phyloP scores from a whole-genome alignment of 1,140 invertebrate genomes.

The Adoxophyes honmai region DNA sequence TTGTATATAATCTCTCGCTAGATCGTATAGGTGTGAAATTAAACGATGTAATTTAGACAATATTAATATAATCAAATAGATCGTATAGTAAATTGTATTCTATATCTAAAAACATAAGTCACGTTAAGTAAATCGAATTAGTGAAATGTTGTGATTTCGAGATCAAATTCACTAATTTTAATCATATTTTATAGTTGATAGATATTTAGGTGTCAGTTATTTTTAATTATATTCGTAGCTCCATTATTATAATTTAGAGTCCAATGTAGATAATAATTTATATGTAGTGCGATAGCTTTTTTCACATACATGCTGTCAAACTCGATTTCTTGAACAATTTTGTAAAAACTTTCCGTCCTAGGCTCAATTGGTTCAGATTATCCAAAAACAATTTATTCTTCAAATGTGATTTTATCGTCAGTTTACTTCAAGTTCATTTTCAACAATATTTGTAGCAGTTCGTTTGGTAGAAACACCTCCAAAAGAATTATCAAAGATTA shows the following conservation, averaged over 20 bases:
- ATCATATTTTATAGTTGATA: background rate
- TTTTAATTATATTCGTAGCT: constrained; percentile 12
- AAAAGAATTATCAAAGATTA: too few species aligned
- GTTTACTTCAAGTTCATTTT: too few species aligned
- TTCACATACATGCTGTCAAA: background rate
- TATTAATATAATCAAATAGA: constrained; percentile 47
- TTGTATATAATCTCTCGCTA: constrained; percentile 51
- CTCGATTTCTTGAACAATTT: background rate
- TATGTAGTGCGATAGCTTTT: constrained; percentile 10
- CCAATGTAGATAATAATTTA: constrained; percentile 1
- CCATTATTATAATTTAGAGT: background rate
- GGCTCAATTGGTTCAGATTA: background rate
- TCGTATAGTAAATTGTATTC: constrained; percentile 17
- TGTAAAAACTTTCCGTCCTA: constrained; percentile 2
- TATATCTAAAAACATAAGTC: background rate
- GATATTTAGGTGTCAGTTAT: constrained; percentile 3
- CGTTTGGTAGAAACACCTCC: too few species aligned
- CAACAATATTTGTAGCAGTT: too few species aligned
- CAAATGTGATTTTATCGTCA: too few species aligned
- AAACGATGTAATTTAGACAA: constrained; percentile 59
- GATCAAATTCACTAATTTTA: constrained; percentile 12
- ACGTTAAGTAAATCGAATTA: constrained; percentile 7
- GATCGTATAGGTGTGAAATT: constrained; percentile 33
- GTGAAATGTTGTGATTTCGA: constrained; percentile 5
- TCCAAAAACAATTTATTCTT: too few species aligned